Base-by-base conservation (phyloP, 2,797 vertebrate species). In the Helostoma temminkii region DNA sequence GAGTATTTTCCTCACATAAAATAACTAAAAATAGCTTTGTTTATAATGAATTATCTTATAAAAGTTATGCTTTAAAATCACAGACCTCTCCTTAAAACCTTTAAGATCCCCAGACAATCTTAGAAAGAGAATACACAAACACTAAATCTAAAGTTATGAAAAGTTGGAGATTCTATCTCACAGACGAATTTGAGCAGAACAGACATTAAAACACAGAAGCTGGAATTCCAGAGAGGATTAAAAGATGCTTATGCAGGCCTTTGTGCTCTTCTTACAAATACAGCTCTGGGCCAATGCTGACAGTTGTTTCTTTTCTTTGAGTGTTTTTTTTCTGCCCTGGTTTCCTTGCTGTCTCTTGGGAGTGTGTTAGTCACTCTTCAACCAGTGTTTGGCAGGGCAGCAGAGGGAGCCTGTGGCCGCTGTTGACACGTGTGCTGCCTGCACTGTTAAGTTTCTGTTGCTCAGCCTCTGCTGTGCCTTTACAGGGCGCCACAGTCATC, bases 361-460 rank as follows among this genome's bases (percentile, higher is more conserved):
- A 86, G 83, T 84, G 81, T 77, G 69, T 74, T 78, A 71, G 80
- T 83, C 84, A 68, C 76, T 84, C 74, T 60, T 28, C 22, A 7
- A 48, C 67, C 68, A 46, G 79, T 3, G 74, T 79, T 74, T 83
- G 78, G 80, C 75, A 55, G 69, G n/a, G 71, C 62, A 62, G 77
- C 68, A 58, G 58, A 70, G 60, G 66, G 76, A 78, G 58, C 66
- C n/a, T 45, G 65, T 74, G 86, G 80, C 56, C 57, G 55, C 67
- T 54, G 81, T 37, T 76, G 84, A 91, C 85, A 84, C 80, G 84
- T 85, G 81, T 85, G 73, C 85, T 60, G 75, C 74, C 69, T 47
- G 66, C 85, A 52, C 78, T 24, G 47, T 1, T 9, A 76, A 75
- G 71, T 82, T 89, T 76, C 81, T 78, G 63, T 81, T 69, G 16